Percentiles rank a stretch among this genome's conserved stretches.
phyloP scores from a whole-genome alignment of 2,113 vertebrate species.

The Microtus richardsoni region DNA sequence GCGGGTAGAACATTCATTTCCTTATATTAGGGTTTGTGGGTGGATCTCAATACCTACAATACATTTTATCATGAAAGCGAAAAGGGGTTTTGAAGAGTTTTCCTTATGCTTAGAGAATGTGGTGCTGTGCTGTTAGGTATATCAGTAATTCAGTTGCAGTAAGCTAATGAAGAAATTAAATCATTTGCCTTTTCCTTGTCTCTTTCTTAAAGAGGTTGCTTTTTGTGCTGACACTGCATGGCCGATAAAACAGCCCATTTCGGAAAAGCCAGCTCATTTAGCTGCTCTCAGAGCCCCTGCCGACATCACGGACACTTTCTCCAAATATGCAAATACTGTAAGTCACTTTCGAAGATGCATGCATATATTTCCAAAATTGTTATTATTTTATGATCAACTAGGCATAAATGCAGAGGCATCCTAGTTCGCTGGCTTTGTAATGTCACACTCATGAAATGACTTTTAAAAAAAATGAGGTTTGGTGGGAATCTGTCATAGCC shows the following conservation, averaged over 20 bases:
- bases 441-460: slow-evolving; percentile 73
- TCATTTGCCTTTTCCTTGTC: slow-evolving; percentile 79
- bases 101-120: slow-evolving; percentile 24
- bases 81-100: slow-evolving; percentile 40
- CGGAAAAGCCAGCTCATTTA: slow-evolving; percentile 81
- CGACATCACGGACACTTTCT: slow-evolving; percentile 82
- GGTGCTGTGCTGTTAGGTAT: slow-evolving; percentile 48
- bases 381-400: slow-evolving; percentile 84
- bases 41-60: slow-evolving; percentile 45
- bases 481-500: slow-evolving; percentile 74
- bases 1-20: slow-evolving; percentile 11
- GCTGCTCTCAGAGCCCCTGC: slow-evolving; percentile 78
- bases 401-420: slow-evolving; percentile 78
- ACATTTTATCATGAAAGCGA: not conserved
- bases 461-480: slow-evolving; percentile 67
- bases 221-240: slow-evolving; percentile 78
- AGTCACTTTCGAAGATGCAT: slow-evolving; percentile 77
- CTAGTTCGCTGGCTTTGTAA: slow-evolving; percentile 74
- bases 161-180: slow-evolving; percentile 85
- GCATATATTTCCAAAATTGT: slow-evolving; percentile 81
- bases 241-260: slow-evolving; percentile 79
- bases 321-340: slow-evolving; percentile 73
- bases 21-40: slow-evolving; percentile 33
- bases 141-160: slow-evolving; percentile 74
- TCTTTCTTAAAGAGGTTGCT: slow-evolving; percentile 78